Conservation (phyloP, 2,888 invertebrate species). For the Brachyptera risi region DNA sequence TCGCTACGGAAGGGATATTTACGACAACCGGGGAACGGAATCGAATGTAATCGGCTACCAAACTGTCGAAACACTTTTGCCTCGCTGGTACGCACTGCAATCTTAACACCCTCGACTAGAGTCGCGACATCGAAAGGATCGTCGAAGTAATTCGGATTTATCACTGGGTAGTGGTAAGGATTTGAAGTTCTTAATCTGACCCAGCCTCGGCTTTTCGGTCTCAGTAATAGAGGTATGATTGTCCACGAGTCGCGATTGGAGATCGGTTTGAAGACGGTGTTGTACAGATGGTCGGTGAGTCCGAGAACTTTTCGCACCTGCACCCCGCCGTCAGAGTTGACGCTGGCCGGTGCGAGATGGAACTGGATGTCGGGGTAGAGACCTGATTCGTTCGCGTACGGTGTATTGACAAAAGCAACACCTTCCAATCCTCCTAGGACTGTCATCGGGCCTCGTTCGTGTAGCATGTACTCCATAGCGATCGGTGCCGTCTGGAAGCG, state of each 20-base stretch:
- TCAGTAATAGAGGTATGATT: conserved; percentile 75
- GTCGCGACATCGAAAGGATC: conserved; percentile 72
- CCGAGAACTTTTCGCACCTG: conserved; percentile 66
- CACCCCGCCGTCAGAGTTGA: conserved; percentile 73
- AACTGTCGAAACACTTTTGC: conserved; percentile 77
- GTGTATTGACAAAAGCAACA: conserved; percentile 80
- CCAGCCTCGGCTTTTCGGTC: conserved; percentile 75
- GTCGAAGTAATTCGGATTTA: conserved; percentile 90
- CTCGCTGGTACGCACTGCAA: conserved; percentile 55
- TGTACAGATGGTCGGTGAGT: conserved; percentile 72
- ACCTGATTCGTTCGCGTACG: conserved; percentile 70
- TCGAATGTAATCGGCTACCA: conserved; percentile 68
- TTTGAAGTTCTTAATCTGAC: conserved; percentile 71
- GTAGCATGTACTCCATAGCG: conserved; percentile 73
- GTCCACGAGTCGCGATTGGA: conserved; percentile 76
- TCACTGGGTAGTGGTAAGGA: conserved; percentile 81
- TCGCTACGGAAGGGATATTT: conserved; percentile 69
- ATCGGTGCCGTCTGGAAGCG: conserved; percentile 72
- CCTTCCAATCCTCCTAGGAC: conserved; percentile 85
- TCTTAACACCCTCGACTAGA: conserved; percentile 67
- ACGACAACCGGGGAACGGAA: conserved; percentile 74
- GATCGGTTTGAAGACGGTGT: conserved; percentile 75
- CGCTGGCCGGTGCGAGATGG: conserved; percentile 88
- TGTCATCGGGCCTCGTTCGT: conserved; percentile 81
- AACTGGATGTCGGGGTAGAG: conserved; percentile 88